Base-by-base conservation (phyloP, 2,797 vertebrate species). In the Falco rusticolus region DNA sequence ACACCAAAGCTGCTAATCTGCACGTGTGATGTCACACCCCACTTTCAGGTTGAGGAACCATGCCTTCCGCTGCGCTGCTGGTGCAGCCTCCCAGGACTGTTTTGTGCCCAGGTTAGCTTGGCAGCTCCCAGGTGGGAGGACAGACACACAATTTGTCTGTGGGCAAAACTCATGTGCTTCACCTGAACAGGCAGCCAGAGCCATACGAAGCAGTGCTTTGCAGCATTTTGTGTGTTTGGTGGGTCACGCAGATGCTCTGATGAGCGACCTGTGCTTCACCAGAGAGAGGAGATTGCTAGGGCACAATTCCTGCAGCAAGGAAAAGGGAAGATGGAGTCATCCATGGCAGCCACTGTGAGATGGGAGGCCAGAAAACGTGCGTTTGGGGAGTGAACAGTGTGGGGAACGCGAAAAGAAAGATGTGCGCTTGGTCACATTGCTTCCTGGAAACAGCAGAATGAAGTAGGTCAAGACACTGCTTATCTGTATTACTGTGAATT, bases 371-470 rank as follows among this genome's bases (percentile, higher is more conserved):
- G 60, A 77, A 81, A 69, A 69, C 2, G 2, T 0, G 0, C 20
- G 33, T 77, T 81, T 5, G 16, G 47, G 33, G 64, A 29, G 13
- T 33, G 48, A 69, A 39, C 18, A 26, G 47, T 33, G 28, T 25
- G 24, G 14, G 14, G 39, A 83, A 22, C 3, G 5, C 8, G 25
- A 18, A 28, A 60, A 26, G 47, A 48, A 60, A 13, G 19, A 25
- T 18, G 3, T 6, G 15, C 33, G 12, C 1, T 6, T 47, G n/a
- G n/a, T 25, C 3, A 1, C 13, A 2, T 31, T 31, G 29, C 59
- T 53, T 66, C 41, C 51, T 39, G 70, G 56, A 47, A 51, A 31
- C 9, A 21, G 33, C 21, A 12, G 43, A 21, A 7, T 11, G 57
- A 8, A 24, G 51, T 24, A 43, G 53, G 79, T 54, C 25, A 65